Evolutionary conservation across 2,797 vertebrate genomes (phyloP), one percentile per base, ranked within the genome.

Genomic region (Labroides dimidiatus): DNA sequence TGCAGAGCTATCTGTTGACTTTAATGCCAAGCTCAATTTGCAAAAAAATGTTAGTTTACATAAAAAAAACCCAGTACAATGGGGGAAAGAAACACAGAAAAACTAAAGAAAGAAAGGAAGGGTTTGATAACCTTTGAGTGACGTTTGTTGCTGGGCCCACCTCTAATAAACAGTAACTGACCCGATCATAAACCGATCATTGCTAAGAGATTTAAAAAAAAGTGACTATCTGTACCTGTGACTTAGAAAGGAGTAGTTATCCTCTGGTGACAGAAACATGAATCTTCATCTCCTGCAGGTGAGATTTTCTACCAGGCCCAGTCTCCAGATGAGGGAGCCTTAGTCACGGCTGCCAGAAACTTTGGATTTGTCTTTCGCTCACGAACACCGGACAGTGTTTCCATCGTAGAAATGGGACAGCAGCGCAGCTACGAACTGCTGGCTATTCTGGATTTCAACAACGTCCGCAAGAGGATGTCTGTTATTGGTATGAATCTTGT

Each of bases 381-480:
- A 10, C 96, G 96, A 0, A 97, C 95, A 0, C 94, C 96, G 0
- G 96, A 97, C 86, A 97, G 94, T 14, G 95, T 99, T 72, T 94
- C 94, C 0, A 85, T 97, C 0, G 85, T 97, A 33, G 96, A 99
- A 87, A 95, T 97, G 96, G 97, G 96, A 20, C 57, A 91, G 51
- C 92, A 91, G 24, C 89, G 88, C 78, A 90, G 90, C 81, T 99
- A 98, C 15, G 82, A 96, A 44, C 93, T 99, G 16, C 90, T 98
- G 62, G 94, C 95, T 69, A 96, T 99, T 82, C 92, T 99, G 84
- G 98, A 99, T 80, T 99, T 99, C 87, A 96, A 93, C 93, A 97
- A 96, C 0, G 94, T 96, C 61, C 95, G 96, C 86, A 99, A 99
- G 82, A 94, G 97, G 86, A 99, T 99, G 97, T 99, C 97, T 5